phyloP scores from a whole-genome alignment of 2,888 invertebrate species.

The Magallana nippona region DNA sequence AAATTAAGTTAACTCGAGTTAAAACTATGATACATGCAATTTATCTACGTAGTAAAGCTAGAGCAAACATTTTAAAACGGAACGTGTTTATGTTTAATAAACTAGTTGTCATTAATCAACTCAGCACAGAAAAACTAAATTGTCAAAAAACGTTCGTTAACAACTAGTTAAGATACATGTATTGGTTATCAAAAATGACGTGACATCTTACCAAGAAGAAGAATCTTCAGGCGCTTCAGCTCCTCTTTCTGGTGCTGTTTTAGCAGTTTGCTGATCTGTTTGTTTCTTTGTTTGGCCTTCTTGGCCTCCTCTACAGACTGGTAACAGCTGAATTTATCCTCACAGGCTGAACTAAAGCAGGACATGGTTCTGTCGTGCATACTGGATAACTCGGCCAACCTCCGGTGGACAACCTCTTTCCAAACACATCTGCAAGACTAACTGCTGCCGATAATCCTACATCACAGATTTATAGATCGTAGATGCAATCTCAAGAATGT shows the following conservation, averaged over 20 bases:
- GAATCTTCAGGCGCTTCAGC: constrained; percentile 65
- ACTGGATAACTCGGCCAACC: background rate
- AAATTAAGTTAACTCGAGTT: no score
- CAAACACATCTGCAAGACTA: background rate
- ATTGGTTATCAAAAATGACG: background rate
- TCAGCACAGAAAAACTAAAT: no score
- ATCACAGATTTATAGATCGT: constrained; percentile 1
- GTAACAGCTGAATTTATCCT: constrained; percentile 54
- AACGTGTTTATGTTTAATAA: no score
- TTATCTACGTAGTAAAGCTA: no score
- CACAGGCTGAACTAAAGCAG: constrained; percentile 62
- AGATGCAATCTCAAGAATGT: constrained; percentile 6
- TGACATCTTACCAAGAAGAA: constrained; percentile 65
- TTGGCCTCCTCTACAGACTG: constrained; percentile 64
- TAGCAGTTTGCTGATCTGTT: constrained; percentile 63
- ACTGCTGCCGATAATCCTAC: background rate
- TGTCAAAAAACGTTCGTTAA: no score
- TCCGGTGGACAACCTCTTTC: no score
- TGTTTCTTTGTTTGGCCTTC: constrained; percentile 62
- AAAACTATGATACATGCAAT: no score
- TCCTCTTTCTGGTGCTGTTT: constrained; percentile 69
- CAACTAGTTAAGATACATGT: no score
- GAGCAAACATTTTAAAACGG: no score
- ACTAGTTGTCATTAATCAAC: no score
- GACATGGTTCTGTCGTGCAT: constrained; percentile 68